Base-by-base conservation (phyloP, 2,888 invertebrate genomes). In the Ormyrus nitidulus region DNA sequence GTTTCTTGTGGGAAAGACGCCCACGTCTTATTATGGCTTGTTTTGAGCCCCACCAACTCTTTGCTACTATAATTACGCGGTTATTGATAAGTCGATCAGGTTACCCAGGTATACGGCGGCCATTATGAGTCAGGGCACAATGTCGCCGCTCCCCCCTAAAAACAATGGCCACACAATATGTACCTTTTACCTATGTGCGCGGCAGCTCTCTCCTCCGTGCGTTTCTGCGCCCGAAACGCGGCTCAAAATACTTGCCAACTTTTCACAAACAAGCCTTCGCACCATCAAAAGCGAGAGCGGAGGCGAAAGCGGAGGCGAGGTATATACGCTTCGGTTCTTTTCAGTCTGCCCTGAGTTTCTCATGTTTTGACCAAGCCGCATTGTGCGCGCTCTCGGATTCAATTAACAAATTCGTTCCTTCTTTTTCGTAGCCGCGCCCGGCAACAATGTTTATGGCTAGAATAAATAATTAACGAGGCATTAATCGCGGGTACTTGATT, bases 1-100 rank as follows among this genome's bases (percentile, higher is more conserved):
- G 86, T 90, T 90, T 88, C 90, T 89, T 90, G 89, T 90, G 90
- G 90, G 90, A 90, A 90, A 90, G 88, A 89, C 87, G 89, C 89
- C 88, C 87, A 85, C 89, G 88, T 88, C 87, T 90, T 90, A 90
- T 90, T 90, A 89, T 89, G 89, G 89, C 89, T 90, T 90, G 90
- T 90, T 90, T 90, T 90, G 89, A 88, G 89, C 88, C 85, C 88
- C 86, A 87, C 87, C 89, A 90, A 90, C 89, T 90, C 90, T 90
- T 90, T 90, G 86, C 88, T 89, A 87, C 88, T 88, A 88, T 90
- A 90, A 90, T 90, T 90, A 90, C 89, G 88, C 87, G 89, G 87
- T 90, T 90, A 90, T 90, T 90, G 90, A 90, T 90, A 90, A 90
- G 90, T 90, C 87, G 90, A 90, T 90, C 90, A 86, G 87, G 90